Percentiles rank a stretch among this genome's conserved stretches.
phyloP scores from a whole-genome alignment of 2,797 vertebrate species.

The Lepilemur ruficaudatus region DNA sequence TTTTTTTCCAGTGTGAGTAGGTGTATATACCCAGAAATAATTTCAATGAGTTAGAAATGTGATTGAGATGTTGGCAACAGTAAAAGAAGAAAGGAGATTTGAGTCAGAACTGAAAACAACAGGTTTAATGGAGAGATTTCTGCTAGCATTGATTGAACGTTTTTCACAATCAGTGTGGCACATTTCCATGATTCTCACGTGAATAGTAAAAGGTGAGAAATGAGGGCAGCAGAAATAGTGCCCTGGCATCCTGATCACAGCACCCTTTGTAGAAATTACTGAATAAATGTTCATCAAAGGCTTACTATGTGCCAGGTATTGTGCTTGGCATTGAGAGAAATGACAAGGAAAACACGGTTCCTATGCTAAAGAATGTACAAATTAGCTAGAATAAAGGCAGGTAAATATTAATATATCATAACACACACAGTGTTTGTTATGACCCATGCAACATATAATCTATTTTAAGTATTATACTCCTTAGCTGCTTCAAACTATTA shows the following conservation, averaged over 20 bases:
- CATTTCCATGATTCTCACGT: neutral
- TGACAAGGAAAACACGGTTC: neutral
- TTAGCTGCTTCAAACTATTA: neutral
- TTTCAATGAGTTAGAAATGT: conserved; percentile 51
- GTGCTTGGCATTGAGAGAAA: neutral
- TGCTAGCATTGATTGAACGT: neutral
- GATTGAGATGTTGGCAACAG: neutral
- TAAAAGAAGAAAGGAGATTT: neutral
- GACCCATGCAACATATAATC: neutral
- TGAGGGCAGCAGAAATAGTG: neutral
- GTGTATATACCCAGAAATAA: conserved; percentile 27
- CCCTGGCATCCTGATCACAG: neutral
- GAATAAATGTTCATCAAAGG: neutral
- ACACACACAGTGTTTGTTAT: neutral
- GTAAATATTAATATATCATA: neutral
- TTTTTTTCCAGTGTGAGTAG: neutral
- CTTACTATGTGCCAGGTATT: neutral
- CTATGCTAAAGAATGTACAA: neutral
- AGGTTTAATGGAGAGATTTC: neutral
- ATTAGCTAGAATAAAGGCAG: neutral
- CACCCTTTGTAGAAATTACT: neutral
- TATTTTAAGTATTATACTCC: neutral
- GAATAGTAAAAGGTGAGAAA: neutral
- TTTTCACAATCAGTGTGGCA: neutral
- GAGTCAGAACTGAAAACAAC: neutral